Base-by-base conservation (phyloP, 2,888 invertebrate genomes). In the Eudasyphora cyanicolor region DNA sequence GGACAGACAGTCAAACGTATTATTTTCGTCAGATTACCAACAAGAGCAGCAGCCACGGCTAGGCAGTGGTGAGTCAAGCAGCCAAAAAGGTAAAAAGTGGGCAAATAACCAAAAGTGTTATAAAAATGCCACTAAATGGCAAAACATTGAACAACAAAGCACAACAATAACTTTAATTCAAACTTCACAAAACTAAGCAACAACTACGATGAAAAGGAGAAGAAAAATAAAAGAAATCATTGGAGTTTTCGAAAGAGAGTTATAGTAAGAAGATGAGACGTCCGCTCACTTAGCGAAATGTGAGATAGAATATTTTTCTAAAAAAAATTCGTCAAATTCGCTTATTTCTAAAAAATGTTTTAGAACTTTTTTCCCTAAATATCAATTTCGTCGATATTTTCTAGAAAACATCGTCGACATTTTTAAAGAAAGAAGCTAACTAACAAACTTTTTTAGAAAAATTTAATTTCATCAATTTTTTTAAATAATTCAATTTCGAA, bases 41-140 rank as follows among this genome's bases (percentile, higher is more conserved):
- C 70, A 45, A 32, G 32, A 77, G 57, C 69, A 77, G 38, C 45
- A 71, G 54, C 17, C 57, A 12, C 51, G 24, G 14, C n/a, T n/a
- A n/a, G n/a, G n/a, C n/a, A n/a, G n/a, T n/a, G n/a, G n/a, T n/a
- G n/a, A n/a, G n/a, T n/a, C n/a, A n/a, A n/a, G n/a, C 24, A 67
- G 6, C n/a, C 70, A 32, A 4, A 79, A 74, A 29, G 17, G 70
- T 29, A 64, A 42, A 64, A n/a, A 67, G 12, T 69, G 49, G 69
- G n/a, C 69, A 73, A 74, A 82, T 67, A 42, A 73, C 57, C 57
- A 38, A 79, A n/a, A 54, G 76, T 79, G 76, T 73, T 79, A 76
- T 73, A 67, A 76, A 79, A 76, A 79, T 79, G 76, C 51, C 64
- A 75, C 57, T 57, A 75, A 82, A 78, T 70, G 35, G 62, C 32